A percentile compares a stretch with the other conserved stretches of the same genome.
Conservation (phyloP, 2,113 vertebrate genomes). For the Petroica traversi region DNA sequence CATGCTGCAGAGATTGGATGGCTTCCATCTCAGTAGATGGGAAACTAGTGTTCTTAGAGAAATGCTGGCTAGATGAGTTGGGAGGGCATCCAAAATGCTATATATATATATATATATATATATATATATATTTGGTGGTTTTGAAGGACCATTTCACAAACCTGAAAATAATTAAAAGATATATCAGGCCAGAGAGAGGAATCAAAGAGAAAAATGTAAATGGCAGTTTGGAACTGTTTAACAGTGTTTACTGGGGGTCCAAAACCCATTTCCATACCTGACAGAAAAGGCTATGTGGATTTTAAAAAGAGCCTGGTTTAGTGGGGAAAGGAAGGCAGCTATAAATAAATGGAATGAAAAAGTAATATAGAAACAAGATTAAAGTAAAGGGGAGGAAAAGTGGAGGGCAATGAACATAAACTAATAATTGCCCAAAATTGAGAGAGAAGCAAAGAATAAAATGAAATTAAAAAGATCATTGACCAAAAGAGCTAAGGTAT, state of each 20-base stretch:
- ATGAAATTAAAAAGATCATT: background rate
- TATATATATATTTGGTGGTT: background rate
- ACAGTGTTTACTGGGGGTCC: background rate
- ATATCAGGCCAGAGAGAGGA: background rate
- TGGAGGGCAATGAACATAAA: background rate
- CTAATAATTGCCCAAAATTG: background rate
- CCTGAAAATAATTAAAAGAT: background rate
- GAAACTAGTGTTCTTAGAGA: background rate
- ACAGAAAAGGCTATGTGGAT: background rate
- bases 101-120: background rate
- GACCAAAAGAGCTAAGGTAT: background rate
- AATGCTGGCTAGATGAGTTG: background rate
- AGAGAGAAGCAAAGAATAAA: background rate
- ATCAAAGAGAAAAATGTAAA: background rate
- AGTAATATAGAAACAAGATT: background rate
- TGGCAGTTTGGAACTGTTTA: slow-evolving; percentile 2
- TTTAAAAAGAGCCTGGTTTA: background rate
- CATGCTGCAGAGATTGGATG: background rate
- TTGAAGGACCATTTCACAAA: background rate
- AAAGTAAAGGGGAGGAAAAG: background rate
- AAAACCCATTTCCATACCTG: background rate
- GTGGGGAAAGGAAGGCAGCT: background rate
- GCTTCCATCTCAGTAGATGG: slow-evolving; percentile 3
- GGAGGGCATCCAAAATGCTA: background rate
- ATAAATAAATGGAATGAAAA: background rate